Evolutionary conservation across 2,797 vertebrate species (phyloP).

Genomic region (Catostomus latipinnis): DNA sequence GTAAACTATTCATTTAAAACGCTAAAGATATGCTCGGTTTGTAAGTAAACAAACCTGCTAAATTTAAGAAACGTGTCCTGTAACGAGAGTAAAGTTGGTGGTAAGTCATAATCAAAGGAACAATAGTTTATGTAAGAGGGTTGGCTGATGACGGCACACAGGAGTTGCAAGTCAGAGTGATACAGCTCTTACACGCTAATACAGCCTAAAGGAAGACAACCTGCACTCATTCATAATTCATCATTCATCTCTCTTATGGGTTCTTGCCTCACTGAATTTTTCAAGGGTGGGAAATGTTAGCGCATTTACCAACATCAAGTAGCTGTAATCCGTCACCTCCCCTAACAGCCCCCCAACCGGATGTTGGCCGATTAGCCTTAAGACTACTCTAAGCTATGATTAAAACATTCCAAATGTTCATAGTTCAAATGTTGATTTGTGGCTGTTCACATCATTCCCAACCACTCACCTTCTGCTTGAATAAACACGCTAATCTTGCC

Average conservation of each 20-base stretch:
- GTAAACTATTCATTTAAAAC: too few species aligned
- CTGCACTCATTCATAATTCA: not conserved
- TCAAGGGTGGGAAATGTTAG: not conserved
- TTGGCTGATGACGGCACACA: conserved; percentile 21
- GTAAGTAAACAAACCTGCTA: conserved; percentile 26
- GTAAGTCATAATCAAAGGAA: conserved; percentile 17
- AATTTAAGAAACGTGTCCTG: conserved; percentile 45
- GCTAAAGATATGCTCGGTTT: too few species aligned
- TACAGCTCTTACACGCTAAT: not conserved
- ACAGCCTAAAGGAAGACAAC: not conserved
- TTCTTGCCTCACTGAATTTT: not conserved
- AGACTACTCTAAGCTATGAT: conserved; percentile 19
- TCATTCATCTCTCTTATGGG: not conserved
- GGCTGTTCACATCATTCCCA: conserved; percentile 42
- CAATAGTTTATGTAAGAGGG: conserved; percentile 46
- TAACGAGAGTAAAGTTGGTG: conserved; percentile 53
- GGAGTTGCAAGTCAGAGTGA: conserved; percentile 12
- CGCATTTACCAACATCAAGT: not conserved
- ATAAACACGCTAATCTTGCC: conserved; percentile 17
- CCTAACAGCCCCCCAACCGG: not conserved
- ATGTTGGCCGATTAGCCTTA: conserved; percentile 15
- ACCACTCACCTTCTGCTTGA: conserved; percentile 9
- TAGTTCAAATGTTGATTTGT: conserved; percentile 44
- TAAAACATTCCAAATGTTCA: conserved; percentile 51
- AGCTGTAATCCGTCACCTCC: not conserved